Conservation (phyloP, 2,888 invertebrate species). For the Azorinus chamasolen region DNA sequence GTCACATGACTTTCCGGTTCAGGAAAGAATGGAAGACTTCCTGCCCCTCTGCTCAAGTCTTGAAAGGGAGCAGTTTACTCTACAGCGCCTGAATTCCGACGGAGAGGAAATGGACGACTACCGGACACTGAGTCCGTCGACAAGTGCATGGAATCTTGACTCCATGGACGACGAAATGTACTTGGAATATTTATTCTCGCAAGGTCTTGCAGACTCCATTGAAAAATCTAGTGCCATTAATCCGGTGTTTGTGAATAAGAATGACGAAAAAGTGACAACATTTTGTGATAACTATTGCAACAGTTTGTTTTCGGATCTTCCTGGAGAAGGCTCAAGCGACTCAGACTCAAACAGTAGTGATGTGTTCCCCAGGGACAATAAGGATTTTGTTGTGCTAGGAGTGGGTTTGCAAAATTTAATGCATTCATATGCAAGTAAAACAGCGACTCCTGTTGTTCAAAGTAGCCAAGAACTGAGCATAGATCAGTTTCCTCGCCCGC, state of each 20-base stretch:
- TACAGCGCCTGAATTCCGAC: constrained; percentile 83
- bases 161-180: constrained; percentile 81
- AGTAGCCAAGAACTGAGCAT: constrained; percentile 64
- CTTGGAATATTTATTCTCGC: constrained; percentile 82
- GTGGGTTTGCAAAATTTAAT: constrained; percentile 84
- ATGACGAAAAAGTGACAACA: constrained; percentile 62
- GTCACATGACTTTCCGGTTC: constrained; percentile 54
- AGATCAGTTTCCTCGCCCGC: constrained; percentile 68
- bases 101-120: constrained; percentile 81
- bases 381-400: constrained; percentile 85
- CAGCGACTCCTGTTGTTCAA: constrained; percentile 27
- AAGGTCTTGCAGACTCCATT: constrained; percentile 80
- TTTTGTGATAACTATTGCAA: constrained; percentile 67
- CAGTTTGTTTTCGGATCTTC: constrained; percentile 54
- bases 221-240: constrained; percentile 70
- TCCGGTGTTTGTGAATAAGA: constrained; percentile 66
- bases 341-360: constrained; percentile 59
- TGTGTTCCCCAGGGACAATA: constrained; percentile 58
- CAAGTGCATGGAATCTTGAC: constrained; percentile 73
- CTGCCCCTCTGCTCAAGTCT: constrained; percentile 82
- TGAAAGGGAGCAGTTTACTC: constrained; percentile 82
- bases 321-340: constrained; percentile 39
- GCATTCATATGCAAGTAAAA: constrained; percentile 77
- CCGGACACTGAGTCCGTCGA: constrained; percentile 72
- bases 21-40: constrained; percentile 79